Conservation (phyloP, 1,140 invertebrate genomes). For the Drosophila serrata region DNA sequence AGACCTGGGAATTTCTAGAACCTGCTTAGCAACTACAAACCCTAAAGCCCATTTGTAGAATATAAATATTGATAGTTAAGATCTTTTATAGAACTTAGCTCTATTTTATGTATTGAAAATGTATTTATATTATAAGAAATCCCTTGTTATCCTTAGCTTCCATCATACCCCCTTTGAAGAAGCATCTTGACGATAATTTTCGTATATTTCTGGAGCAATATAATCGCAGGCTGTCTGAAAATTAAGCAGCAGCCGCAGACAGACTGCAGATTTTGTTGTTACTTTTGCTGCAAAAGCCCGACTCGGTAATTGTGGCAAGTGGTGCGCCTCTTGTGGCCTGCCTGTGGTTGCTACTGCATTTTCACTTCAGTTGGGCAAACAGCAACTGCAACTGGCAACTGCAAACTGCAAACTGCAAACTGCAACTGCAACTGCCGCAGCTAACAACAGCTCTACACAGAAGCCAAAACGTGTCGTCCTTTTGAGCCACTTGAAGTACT, state of each 20-base stretch:
- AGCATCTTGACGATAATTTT: conserved; percentile 51
- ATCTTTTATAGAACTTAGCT: not conserved
- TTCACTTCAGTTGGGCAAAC: conserved; percentile 30
- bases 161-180: not conserved
- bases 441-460: conserved; percentile 65
- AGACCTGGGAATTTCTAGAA: too few relatives aligned
- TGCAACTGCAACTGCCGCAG: conserved; percentile 22
- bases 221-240: conserved; percentile 75
- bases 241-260: conserved; percentile 70
- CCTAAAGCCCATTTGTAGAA: not conserved
- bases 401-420: conserved; percentile 14
- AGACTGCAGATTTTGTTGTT: conserved; percentile 17
- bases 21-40: not conserved
- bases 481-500: conserved; percentile 74
- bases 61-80: not conserved
- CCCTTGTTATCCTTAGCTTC: not conserved
- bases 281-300: conserved; percentile 14
- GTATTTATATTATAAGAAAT: not conserved
- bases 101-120: too few relatives aligned
- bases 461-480: conserved; percentile 83
- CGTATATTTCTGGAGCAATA: conserved; percentile 82
- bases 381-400: conserved; percentile 41
- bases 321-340: conserved; percentile 55
- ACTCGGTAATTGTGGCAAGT: conserved; percentile 75
- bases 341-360: conserved; percentile 64